phyloP scores from a whole-genome alignment of 2,113 vertebrate genomes.

The Tragelaphus strepsiceros region DNA sequence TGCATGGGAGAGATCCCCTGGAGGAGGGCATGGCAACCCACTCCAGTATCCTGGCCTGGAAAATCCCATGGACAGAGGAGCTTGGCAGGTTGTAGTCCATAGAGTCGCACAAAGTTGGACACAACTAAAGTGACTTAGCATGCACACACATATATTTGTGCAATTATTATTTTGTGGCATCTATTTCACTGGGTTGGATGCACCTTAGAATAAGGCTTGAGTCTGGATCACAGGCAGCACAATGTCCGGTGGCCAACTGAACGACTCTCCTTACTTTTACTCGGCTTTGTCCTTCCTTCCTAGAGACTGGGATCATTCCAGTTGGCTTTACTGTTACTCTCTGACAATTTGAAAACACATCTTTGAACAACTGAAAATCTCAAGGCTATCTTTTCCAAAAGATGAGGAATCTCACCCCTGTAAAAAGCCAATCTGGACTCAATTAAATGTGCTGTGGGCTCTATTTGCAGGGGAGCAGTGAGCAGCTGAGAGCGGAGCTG shows the following conservation, averaged over 20 bases:
- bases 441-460: not conserved
- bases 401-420: not conserved
- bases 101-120: not conserved
- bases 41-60: not conserved
- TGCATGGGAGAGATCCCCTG: not conserved
- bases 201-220: not conserved
- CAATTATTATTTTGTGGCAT: not conserved
- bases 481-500: not conserved
- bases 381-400: not conserved
- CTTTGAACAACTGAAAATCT: slow-evolving; percentile 2
- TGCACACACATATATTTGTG: not conserved
- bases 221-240: not conserved
- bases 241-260: not conserved
- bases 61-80: not conserved
- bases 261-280: not conserved
- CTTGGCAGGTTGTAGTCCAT: not conserved
- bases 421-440: not conserved
- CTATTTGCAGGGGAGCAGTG: not conserved
- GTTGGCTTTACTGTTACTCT: not conserved
- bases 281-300: not conserved
- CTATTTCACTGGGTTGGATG: not conserved
- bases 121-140: not conserved
- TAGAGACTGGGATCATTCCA: not conserved
- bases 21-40: not conserved
- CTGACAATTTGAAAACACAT: not conserved